phyloP scores from a whole-genome alignment of 2,888 invertebrate genomes.

The Physocephala rufipes region DNA sequence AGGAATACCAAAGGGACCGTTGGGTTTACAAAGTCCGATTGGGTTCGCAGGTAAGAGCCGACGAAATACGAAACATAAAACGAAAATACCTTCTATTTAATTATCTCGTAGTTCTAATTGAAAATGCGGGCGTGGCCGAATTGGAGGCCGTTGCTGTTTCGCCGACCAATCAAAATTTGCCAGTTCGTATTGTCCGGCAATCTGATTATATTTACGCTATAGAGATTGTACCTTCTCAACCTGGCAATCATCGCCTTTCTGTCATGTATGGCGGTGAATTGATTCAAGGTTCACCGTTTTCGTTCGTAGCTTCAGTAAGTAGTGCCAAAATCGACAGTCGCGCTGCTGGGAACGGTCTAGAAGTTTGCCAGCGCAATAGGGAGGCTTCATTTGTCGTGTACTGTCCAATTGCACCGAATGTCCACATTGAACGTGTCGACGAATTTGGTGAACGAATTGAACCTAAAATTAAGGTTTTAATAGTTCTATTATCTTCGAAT shows the following conservation, averaged over 20 bases:
- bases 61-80: neutral
- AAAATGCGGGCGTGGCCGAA: constrained; percentile 85
- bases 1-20: constrained; percentile 77
- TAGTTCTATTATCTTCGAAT: constrained; percentile 2
- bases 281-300: constrained; percentile 69
- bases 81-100: neutral
- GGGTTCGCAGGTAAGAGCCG: constrained; percentile 76
- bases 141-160: constrained; percentile 88
- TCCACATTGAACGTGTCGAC: constrained; percentile 69
- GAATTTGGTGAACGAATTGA: constrained; percentile 65
- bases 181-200: constrained; percentile 78
- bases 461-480: constrained; percentile 65
- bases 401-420: constrained; percentile 69
- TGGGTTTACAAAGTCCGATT: constrained; percentile 84
- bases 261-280: constrained; percentile 76
- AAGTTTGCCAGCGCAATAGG: constrained; percentile 76
- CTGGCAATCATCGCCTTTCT: constrained; percentile 74
- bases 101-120: constrained; percentile 73
- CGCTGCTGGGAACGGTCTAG: constrained; percentile 75
- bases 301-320: constrained; percentile 72
- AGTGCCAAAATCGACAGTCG: constrained; percentile 68
- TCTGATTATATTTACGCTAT: constrained; percentile 78
- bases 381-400: constrained; percentile 76
- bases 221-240: constrained; percentile 84
- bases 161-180: constrained; percentile 84